Base-by-base conservation (phyloP, 2,888 invertebrate genomes). In the Chymomyza amoena region DNA sequence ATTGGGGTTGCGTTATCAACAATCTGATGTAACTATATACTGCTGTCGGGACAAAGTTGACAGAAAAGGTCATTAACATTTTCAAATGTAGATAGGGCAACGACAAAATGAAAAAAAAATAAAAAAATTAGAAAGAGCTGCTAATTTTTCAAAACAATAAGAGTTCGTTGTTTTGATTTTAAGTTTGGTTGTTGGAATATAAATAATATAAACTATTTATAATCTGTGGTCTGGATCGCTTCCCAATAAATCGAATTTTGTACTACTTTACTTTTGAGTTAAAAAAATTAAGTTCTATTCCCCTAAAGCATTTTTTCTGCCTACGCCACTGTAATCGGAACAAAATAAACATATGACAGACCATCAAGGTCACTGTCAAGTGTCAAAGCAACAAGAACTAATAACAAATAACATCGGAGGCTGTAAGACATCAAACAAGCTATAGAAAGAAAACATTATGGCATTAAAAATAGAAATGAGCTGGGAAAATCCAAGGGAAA, bases 361-460 rank as follows among this genome's bases (percentile, higher is more conserved):
- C 77, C 73, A 67, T 81, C 87, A 83, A 83, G 83, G 83, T 83
- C 82, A 81, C 56, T 86, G 84, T 65, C 81, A 79, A 80, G 68
- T 65, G 66, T 50, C 20, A 15, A 18, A 18, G 25, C 54, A 54
- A 18, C 9, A 54, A 16, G 32, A 32, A 32, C 32, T 32, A 32
- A 7, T 10, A 57, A 25, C 57, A 54, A 18, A 54, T 15, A 54
- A 54, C 52, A 54, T 51, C 16, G n/a, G 18, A 54, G 52, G 10
- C 16, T 54, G 16, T 54, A 54, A 9, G 52, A 18, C 52, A 54
- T 54, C 39, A 45, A 45, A 45, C 39, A 45, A 13, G 39, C 39
- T 6, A 45, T 13, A 45, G 13, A 45, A 45, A 45, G 13, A 45
- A 45, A 45, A 45, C 13, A 45, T 45, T 45, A 45, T 45, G 5